Percentiles rank a stretch among this genome's conserved stretches.
Evolutionary conservation across 2,888 invertebrate species (phyloP).

Genomic region (Leptarthrus brevirostris): DNA sequence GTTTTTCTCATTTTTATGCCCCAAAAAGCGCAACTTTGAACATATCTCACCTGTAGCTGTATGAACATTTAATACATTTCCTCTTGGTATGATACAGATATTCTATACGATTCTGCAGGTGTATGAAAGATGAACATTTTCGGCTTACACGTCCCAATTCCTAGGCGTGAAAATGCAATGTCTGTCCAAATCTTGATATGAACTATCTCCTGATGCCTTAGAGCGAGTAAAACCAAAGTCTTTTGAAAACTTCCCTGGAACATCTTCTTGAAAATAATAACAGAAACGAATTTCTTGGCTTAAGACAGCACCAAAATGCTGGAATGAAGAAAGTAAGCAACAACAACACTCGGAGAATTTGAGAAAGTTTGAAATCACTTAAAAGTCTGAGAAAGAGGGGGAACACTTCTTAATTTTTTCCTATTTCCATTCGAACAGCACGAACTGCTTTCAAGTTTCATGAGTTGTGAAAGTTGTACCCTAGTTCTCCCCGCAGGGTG

Average conservation of each 20-base stretch:
- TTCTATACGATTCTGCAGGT: too few species aligned
- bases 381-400: slow-evolving; percentile 1
- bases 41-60: too few species aligned
- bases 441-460: slow-evolving; percentile 41
- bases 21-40: too few species aligned
- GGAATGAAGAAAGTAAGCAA: slow-evolving; percentile 30
- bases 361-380: slow-evolving; percentile 47
- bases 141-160: neutral
- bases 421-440: neutral
- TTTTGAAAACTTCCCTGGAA: neutral
- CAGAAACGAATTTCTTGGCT: slow-evolving; percentile 36
- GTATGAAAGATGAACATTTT: too few species aligned
- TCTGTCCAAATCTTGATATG: slow-evolving; percentile 21
- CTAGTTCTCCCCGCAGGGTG: slow-evolving; percentile 1
- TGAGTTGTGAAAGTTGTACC: slow-evolving; percentile 44
- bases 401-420: neutral
- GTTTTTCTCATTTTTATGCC: too few species aligned
- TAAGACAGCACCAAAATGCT: slow-evolving; percentile 13
- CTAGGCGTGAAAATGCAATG: slow-evolving; percentile 19
- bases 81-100: too few species aligned
- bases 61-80: too few species aligned
- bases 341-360: slow-evolving; percentile 32
- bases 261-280: slow-evolving; percentile 36
- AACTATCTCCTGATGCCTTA: neutral
- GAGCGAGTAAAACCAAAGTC: neutral